Evolutionary conservation across 2,797 vertebrate species (phyloP).

Genomic region (Acestrorhynchus altus): DNA sequence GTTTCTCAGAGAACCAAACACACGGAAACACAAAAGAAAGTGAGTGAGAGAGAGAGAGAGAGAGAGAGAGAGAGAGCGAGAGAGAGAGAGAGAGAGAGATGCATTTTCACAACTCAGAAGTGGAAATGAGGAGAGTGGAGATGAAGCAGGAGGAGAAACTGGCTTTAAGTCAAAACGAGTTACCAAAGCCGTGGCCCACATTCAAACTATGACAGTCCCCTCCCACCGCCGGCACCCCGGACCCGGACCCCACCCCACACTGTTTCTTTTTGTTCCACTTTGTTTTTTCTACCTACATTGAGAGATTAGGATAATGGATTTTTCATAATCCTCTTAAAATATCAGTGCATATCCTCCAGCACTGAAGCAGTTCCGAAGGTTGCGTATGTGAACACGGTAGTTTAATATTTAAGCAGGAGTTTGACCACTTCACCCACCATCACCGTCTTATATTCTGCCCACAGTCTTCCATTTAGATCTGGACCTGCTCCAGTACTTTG

Average conservation of each 20-base stretch:
- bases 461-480: no score
- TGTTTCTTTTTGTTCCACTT: background rate
- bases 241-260: background rate
- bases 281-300: slow-evolving; percentile 1
- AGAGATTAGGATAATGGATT: slow-evolving; percentile 19
- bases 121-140: slow-evolving; percentile 16
- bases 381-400: background rate
- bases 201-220: background rate
- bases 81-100: background rate
- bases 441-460: background rate
- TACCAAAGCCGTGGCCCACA: slow-evolving; percentile 23
- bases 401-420: background rate
- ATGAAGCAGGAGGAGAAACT: slow-evolving; percentile 27
- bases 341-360: background rate
- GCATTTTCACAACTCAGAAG: background rate
- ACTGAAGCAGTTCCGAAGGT: background rate
- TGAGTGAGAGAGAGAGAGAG: slow-evolving; percentile 8
- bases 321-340: background rate
- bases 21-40: background rate
- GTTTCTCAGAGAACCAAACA: slow-evolving; percentile 43
- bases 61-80: background rate
- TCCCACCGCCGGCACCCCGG: background rate
- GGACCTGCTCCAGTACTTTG: no score
- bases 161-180: slow-evolving; percentile 27
- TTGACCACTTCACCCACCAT: background rate